These are phyloP conservation scores for Centroberyx gerrardi DNA, from an alignment of 2,797 vertebrate genomes.

Conservation along the genomic window DNA sequence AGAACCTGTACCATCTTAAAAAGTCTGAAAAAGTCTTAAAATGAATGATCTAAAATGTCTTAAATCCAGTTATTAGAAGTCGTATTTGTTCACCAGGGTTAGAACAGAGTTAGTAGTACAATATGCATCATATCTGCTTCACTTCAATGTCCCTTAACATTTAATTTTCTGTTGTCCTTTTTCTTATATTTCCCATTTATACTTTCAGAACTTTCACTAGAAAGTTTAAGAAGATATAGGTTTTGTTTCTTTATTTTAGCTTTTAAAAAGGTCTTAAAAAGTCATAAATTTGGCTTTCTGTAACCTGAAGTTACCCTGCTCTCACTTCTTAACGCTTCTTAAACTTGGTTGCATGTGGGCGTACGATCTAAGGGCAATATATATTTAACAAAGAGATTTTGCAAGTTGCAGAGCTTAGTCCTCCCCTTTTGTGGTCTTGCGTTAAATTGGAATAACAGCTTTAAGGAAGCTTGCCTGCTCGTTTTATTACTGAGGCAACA, in stretches of 20 bases:
- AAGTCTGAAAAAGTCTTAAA: no score
- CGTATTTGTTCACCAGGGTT: no score
- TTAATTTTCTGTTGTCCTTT: no score
- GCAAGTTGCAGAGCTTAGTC: slow-evolving; percentile 12
- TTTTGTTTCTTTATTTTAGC: neutral
- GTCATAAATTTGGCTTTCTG: neutral
- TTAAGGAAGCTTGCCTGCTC: slow-evolving; percentile 37
- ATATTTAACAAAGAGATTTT: slow-evolving; percentile 26
- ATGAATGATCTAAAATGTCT: no score
- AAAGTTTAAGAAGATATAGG: no score
- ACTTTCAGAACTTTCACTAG: no score
- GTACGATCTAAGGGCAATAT: slow-evolving; percentile 21
- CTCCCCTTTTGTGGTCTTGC: slow-evolving; percentile 39
- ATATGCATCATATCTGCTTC: no score
- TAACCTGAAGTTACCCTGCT: neutral
- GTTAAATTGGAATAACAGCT: slow-evolving; percentile 36
- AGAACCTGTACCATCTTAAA: neutral
- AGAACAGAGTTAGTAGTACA: no score
- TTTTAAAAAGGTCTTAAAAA: neutral
- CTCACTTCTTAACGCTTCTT: neutral
- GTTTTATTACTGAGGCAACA: slow-evolving; percentile 53
- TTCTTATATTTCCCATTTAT: no score
- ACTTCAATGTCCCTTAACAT: no score
- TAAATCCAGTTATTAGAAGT: no score
- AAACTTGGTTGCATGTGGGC: neutral